A percentile compares a stretch with the other conserved stretches of the same genome.
Evolutionary conservation across 2,888 invertebrate species (phyloP).

Genomic region (Azorinus chamasolen): DNA sequence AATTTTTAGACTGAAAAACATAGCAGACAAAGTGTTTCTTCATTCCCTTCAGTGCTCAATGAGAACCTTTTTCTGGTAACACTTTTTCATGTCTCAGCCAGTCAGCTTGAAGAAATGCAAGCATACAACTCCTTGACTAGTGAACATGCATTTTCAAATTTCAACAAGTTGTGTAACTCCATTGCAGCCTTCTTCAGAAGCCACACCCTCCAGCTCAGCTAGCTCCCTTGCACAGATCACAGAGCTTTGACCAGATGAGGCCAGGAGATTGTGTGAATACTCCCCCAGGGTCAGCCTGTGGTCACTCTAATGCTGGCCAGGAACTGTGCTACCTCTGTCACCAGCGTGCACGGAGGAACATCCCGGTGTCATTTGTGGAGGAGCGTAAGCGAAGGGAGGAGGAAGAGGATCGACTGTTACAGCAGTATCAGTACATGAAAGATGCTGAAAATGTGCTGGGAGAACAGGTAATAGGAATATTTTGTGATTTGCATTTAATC

Average conservation of each 20-base stretch:
- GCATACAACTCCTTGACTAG: too few relatives aligned
- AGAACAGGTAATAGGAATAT: constrained; percentile 77
- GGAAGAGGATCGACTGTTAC: constrained; percentile 84
- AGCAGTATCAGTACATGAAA: constrained; percentile 85
- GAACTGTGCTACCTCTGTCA: constrained; percentile 87
- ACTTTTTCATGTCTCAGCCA: too few relatives aligned
- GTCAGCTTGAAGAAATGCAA: too few relatives aligned
- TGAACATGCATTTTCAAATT: too few relatives aligned
- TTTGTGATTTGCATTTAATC: too few relatives aligned
- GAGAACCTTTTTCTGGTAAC: too few relatives aligned
- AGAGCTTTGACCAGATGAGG: constrained; percentile 70
- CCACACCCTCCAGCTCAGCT: constrained; percentile 67
- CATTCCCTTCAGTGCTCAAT: too few relatives aligned
- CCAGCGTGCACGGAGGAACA: constrained; percentile 85
- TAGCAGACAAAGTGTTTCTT: too few relatives aligned
- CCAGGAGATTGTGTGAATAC: constrained; percentile 55
- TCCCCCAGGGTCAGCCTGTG: constrained; percentile 76
- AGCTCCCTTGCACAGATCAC: constrained; percentile 74
- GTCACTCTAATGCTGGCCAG: constrained; percentile 85
- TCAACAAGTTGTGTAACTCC: too few relatives aligned
- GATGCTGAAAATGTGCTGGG: constrained; percentile 84
- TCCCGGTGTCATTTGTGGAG: constrained; percentile 85
- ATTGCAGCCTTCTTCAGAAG: constrained; percentile 39
- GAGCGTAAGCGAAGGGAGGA: constrained; percentile 81
- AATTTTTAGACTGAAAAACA: too few relatives aligned